Conservation (phyloP, 2,113 vertebrate genomes). For the Nibea coibor region DNA sequence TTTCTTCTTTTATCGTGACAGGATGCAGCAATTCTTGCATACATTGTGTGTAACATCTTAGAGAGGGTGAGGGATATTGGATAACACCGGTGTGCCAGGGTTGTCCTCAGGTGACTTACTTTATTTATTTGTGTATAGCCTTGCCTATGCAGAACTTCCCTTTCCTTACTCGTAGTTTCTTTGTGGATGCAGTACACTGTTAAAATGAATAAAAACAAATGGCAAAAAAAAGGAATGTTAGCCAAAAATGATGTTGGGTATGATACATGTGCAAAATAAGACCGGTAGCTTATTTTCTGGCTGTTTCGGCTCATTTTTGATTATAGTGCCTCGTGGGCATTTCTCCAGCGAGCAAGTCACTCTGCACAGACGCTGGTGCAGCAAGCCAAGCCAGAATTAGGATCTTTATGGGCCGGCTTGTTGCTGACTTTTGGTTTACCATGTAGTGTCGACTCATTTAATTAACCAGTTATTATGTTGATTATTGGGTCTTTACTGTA, state of each 20-base stretch:
- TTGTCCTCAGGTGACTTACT: neutral
- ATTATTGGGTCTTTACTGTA: neutral
- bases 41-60: neutral
- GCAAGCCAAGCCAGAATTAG: conserved; percentile 8
- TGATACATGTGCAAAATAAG: neutral
- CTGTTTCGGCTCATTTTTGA: conserved; percentile 2
- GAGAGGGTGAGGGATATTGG: neutral
- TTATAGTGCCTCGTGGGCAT: conserved; percentile 15
- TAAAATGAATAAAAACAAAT: neutral
- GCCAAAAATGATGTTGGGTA: neutral
- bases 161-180: neutral
- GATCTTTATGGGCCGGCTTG: conserved; percentile 29
- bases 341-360: conserved; percentile 21
- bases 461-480: neutral
- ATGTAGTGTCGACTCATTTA: conserved; percentile 21
- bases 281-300: neutral
- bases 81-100: neutral
- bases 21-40: neutral
- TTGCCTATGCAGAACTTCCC: neutral
- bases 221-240: neutral
- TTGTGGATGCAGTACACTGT: neutral
- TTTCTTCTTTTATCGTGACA: neutral
- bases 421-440: conserved; percentile 21
- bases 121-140: neutral
- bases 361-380: conserved; percentile 22